A percentile compares a stretch with the other conserved stretches of the same genome.
Evolutionary conservation across 2,113 vertebrate genomes (phyloP).

Genomic region (Cyrtonyx montezumae): DNA sequence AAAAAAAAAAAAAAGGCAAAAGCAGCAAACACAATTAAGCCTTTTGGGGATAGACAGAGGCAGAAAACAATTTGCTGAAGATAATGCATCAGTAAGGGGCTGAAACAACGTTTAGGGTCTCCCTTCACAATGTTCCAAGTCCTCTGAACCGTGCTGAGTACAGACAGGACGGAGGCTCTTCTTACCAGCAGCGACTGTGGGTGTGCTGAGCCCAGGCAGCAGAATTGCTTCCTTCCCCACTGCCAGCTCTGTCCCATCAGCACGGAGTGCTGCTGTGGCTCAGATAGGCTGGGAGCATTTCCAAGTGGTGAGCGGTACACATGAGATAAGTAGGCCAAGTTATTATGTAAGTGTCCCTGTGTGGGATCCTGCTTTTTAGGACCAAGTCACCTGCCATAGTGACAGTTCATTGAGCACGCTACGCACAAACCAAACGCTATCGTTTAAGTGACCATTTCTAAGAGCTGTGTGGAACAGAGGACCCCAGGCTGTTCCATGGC

Average conservation of each 20-base stretch:
- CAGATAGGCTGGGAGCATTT: background rate
- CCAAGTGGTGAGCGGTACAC: accelerated
- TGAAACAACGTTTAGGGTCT: background rate
- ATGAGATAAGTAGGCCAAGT: background rate
- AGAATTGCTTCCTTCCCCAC: background rate
- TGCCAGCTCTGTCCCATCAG: background rate
- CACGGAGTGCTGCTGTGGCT: background rate
- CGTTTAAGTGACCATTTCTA: background rate
- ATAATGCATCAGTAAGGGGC: background rate
- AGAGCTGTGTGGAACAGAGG: background rate
- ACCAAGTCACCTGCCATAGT: accelerated
- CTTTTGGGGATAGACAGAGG: background rate
- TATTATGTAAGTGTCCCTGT: background rate
- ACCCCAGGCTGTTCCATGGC: background rate
- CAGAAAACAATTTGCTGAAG: background rate
- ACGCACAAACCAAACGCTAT: accelerated
- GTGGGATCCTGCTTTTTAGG: background rate
- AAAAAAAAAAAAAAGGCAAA: background rate
- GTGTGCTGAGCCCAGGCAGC: background rate
- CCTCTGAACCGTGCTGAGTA: background rate
- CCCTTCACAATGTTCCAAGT: background rate
- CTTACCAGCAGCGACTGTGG: background rate
- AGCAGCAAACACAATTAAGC: background rate
- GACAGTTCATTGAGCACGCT: background rate
- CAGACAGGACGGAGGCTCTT: background rate